phyloP scores from a whole-genome alignment of 2,888 invertebrate species.

The Patella pellucida region DNA sequence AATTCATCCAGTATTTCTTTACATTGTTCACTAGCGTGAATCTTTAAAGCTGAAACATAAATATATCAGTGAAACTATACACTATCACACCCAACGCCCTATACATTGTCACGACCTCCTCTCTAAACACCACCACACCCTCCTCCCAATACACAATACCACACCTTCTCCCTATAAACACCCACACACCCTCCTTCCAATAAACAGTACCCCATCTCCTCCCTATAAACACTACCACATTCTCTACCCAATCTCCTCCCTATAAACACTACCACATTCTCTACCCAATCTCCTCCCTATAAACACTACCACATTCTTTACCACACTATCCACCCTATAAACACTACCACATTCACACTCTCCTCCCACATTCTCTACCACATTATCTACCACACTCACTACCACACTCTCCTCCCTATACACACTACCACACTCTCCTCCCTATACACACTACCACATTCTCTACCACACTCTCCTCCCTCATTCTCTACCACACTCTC shows the following conservation, averaged over 20 bases:
- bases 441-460: neutral
- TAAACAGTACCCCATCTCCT: neutral
- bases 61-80: neutral
- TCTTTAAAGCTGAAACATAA: conserved; percentile 63
- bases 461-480: neutral
- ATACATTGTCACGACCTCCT: too few relatives aligned
- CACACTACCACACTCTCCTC: neutral
- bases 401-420: neutral
- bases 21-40: conserved; percentile 68
- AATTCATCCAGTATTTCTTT: conserved; percentile 67
- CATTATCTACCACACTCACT: neutral
- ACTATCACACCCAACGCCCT: too few relatives aligned
- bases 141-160: too few relatives aligned
- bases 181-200: too few relatives aligned
- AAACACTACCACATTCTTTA: too few relatives aligned
- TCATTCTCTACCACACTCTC: neutral
- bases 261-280: neutral
- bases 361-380: neutral
- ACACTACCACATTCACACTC: neutral
- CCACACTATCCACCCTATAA: neutral
- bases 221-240: neutral
- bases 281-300: conserved; percentile 2
- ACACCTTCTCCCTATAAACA: conserved; percentile 7
- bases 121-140: neutral
- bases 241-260: neutral